phyloP scores from a whole-genome alignment of 1,140 invertebrate species.

The Drosophila ogumai region DNA sequence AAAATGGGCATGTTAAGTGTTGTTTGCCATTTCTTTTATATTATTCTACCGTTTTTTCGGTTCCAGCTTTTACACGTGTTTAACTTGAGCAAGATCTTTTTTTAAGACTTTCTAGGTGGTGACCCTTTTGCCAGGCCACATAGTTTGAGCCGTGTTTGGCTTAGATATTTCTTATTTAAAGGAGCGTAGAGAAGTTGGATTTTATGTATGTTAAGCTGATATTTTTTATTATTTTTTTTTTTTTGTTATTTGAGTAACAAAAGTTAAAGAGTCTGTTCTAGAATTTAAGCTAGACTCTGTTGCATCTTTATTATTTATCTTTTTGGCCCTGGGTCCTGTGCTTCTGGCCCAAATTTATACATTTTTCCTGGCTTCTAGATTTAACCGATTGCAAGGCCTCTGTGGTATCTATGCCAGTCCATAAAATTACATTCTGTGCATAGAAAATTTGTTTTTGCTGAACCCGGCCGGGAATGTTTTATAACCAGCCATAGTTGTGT shows the following conservation, averaged over 20 bases:
- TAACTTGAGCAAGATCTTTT: slow-evolving; percentile 1
- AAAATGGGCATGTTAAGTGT: slow-evolving; percentile 39
- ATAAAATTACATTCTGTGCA: slow-evolving; percentile 31
- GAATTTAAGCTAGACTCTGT: background rate
- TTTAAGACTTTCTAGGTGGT: slow-evolving; percentile 1
- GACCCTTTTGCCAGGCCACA: slow-evolving; percentile 2
- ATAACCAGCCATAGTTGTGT: slow-evolving; percentile 8
- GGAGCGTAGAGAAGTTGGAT: too few relatives aligned
- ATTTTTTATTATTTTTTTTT: too few relatives aligned
- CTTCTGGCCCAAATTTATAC: slow-evolving; percentile 9
- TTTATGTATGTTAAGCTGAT: background rate
- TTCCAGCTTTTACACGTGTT: slow-evolving; percentile 18
- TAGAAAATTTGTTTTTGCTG: slow-evolving; percentile 11
- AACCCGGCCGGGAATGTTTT: slow-evolving; percentile 8
- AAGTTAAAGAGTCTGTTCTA: background rate
- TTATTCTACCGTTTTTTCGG: slow-evolving; percentile 1
- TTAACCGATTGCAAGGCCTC: slow-evolving; percentile 4
- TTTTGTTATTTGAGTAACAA: background rate
- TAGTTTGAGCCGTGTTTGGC: background rate
- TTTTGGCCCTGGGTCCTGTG: background rate
- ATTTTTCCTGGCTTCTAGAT: background rate
- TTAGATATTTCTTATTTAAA: slow-evolving; percentile 1
- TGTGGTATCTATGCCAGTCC: slow-evolving; percentile 2
- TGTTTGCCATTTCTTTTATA: slow-evolving; percentile 25
- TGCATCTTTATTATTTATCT: slow-evolving; percentile 17